Percentiles rank a stretch among this genome's conserved stretches.
Evolutionary conservation across 92 coral and sea anemone species (phyloP).

Genomic region (Epizoanthus stellaris): DNA sequence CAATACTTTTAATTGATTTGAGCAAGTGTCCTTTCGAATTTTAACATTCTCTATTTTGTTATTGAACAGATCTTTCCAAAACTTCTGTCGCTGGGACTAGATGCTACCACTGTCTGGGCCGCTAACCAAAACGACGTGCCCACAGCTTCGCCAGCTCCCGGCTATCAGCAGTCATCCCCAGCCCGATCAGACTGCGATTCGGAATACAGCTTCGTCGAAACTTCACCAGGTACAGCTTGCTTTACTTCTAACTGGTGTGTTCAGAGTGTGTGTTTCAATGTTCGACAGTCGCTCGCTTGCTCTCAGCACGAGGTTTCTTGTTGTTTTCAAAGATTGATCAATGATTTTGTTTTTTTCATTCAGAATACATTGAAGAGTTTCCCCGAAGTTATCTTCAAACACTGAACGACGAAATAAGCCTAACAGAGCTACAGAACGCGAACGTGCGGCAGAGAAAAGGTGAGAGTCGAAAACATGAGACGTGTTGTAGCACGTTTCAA

Average conservation of each 20-base stretch:
- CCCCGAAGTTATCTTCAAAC: neutral
- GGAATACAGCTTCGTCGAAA: neutral
- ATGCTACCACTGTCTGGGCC: neutral
- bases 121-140: conserved; percentile 73
- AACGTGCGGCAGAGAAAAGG: neutral
- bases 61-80: neutral
- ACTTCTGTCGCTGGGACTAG: neutral
- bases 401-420: neutral
- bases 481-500: conserved; percentile 38
- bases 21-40: neutral
- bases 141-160: conserved; percentile 65
- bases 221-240: conserved; percentile 22
- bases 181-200: conserved; percentile 24
- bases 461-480: conserved; percentile 17
- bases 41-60: neutral
- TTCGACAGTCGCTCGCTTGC: too few species aligned
- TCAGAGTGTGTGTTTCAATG: too few species aligned
- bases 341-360: neutral
- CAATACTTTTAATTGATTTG: neutral
- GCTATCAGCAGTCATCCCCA: conserved; percentile 7
- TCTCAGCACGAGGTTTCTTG: neutral
- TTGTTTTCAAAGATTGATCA: neutral
- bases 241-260: too few species aligned
- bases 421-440: neutral
- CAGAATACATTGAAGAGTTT: neutral